Evolutionary conservation across 2,888 invertebrate genomes (phyloP).

Genomic region (Norana najaformis): DNA sequence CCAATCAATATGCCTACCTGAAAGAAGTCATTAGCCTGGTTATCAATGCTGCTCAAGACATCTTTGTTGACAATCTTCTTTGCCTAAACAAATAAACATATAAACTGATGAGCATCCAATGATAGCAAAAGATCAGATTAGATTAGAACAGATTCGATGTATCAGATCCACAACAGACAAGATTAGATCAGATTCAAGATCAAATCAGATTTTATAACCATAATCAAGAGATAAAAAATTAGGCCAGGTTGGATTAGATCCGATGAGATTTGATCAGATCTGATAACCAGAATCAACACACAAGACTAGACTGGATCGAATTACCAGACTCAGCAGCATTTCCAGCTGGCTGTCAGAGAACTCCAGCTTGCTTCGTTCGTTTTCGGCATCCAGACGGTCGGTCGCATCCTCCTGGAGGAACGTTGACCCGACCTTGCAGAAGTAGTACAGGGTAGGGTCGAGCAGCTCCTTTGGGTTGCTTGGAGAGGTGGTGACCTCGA

Average conservation of each 20-base stretch:
- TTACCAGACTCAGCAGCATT: conserved; percentile 57
- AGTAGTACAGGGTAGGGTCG: conserved; percentile 69
- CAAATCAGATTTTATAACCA: no score
- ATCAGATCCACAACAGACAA: no score
- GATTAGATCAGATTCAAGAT: no score
- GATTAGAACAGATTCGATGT: not conserved
- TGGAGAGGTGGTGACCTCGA: conserved; percentile 32
- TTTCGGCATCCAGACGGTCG: not conserved
- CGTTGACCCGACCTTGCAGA: conserved; percentile 87
- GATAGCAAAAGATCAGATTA: not conserved
- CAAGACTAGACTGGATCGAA: conserved; percentile 33
- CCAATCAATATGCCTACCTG: not conserved
- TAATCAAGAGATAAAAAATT: no score
- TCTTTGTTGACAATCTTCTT: not conserved
- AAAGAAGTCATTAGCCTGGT: not conserved
- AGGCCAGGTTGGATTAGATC: no score
- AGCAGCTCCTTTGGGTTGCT: conserved; percentile 10
- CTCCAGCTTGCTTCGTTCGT: conserved; percentile 48
- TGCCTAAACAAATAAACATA: not conserved
- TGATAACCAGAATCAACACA: not conserved
- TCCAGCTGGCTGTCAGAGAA: conserved; percentile 58
- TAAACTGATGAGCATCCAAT: not conserved
- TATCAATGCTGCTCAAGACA: not conserved
- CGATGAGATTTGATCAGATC: not conserved
- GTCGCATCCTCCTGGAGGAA: conserved; percentile 65